A percentile compares a stretch with the other conserved stretches of the same genome.
These are phyloP conservation scores for Homarus gammarus DNA, from an alignment of 2,888 invertebrate species.

Conservation along the genomic window DNA sequence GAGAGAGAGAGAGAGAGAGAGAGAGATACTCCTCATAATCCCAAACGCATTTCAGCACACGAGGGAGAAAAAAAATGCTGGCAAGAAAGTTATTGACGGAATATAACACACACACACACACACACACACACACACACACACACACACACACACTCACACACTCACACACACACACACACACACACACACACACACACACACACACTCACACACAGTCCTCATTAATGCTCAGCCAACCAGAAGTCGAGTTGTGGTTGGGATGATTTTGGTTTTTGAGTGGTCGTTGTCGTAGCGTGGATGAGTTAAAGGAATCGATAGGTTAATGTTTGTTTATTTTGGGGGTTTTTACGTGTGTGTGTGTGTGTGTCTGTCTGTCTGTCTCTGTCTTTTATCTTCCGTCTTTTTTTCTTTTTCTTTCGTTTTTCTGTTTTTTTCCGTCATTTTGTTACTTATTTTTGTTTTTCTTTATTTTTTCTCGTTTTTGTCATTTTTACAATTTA, in stretches of 20 bases:
- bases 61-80: too few species aligned
- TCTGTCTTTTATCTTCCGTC: neutral
- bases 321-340: too few species aligned
- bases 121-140: neutral
- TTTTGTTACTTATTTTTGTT: neutral
- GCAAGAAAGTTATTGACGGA: too few species aligned
- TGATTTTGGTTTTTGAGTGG: too few species aligned
- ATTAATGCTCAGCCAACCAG: too few species aligned
- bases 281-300: too few species aligned
- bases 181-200: conserved; percentile 28
- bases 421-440: neutral
- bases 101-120: neutral
- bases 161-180: conserved; percentile 24
- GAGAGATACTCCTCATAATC: too few species aligned
- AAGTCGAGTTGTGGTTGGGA: too few species aligned
- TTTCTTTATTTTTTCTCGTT: neutral
- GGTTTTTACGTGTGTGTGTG: neutral
- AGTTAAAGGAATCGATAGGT: too few species aligned
- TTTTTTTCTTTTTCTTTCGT: neutral
- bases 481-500: neutral
- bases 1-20: too few species aligned
- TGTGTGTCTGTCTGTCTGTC: conserved; percentile 20
- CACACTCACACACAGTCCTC: neutral
- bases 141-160: conserved; percentile 15
- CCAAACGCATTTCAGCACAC: too few species aligned